These are phyloP conservation scores for Neodontobutis hainanensis DNA, from an alignment of 2,113 vertebrate species.

Conservation along the genomic window DNA sequence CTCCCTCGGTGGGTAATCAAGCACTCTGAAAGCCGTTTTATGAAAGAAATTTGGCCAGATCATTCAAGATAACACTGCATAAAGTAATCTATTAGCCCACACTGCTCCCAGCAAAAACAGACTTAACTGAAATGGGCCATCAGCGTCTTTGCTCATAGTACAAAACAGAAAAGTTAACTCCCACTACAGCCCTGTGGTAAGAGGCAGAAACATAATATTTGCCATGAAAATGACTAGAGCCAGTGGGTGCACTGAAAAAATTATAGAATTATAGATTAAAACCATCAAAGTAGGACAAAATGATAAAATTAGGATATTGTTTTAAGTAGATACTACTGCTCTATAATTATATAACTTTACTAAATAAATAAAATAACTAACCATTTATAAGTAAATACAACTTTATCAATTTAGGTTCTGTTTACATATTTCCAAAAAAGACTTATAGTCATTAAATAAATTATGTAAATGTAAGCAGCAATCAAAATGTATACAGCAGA, in stretches of 20 bases:
- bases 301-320: too few species aligned
- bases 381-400: too few species aligned
- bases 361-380: too few species aligned
- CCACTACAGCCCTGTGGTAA: not conserved
- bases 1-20: conserved; percentile 51
- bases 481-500: too few species aligned
- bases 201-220: conserved; percentile 5
- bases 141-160: not conserved
- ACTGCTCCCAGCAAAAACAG: conserved; percentile 23
- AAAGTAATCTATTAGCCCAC: conserved; percentile 49
- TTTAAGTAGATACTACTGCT: too few species aligned
- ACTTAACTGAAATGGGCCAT: conserved; percentile 8
- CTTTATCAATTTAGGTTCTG: not conserved
- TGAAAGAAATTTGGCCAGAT: conserved; percentile 65
- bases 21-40: conserved; percentile 55
- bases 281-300: too few species aligned
- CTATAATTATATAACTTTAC: too few species aligned
- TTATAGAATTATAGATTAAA: not conserved
- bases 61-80: conserved; percentile 49
- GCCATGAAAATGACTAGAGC: not conserved
- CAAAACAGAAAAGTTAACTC: conserved; percentile 11
- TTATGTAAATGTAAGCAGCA: too few species aligned
- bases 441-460: too few species aligned
- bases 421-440: not conserved
- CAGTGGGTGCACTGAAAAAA: not conserved